phyloP scores from a whole-genome alignment of 1,140 invertebrate genomes.

The Colletes latitarsis region DNA sequence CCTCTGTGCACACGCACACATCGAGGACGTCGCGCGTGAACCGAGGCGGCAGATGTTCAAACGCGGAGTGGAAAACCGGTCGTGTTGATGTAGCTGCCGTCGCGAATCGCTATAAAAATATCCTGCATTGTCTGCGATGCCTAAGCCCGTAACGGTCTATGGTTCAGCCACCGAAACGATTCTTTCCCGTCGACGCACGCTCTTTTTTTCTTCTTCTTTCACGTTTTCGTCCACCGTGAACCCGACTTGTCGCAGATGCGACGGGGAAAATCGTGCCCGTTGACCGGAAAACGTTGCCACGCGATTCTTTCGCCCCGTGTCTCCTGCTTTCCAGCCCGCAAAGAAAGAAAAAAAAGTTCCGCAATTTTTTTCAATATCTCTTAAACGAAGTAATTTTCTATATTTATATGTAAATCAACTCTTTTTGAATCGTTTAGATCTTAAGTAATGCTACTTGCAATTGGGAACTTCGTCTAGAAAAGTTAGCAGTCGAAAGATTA shows the following conservation, averaged over 20 bases:
- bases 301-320: not conserved
- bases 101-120: constrained; percentile 82
- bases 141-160: constrained; percentile 75
- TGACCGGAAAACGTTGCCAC: not conserved
- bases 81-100: constrained; percentile 81
- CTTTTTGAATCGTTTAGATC: too few relatives aligned
- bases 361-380: too few relatives aligned
- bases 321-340: not conserved
- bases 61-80: constrained; percentile 80
- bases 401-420: too few relatives aligned
- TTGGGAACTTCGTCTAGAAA: too few relatives aligned
- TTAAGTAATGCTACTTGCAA: too few relatives aligned
- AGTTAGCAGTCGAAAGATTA: too few relatives aligned
- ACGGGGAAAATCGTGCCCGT: not conserved
- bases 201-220: not conserved
- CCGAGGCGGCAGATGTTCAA: constrained; percentile 79
- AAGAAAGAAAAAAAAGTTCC: too few relatives aligned
- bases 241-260: not conserved
- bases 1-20: constrained; percentile 28
- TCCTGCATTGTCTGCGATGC: constrained; percentile 77
- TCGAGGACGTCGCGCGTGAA: constrained; percentile 35
- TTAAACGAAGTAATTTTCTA: too few relatives aligned
- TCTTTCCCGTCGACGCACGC: constrained; percentile 47
- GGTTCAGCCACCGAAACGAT: constrained; percentile 48
- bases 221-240: not conserved